Base-by-base conservation (phyloP, 1,140 invertebrate genomes). In the Mesaphorura yosii region DNA sequence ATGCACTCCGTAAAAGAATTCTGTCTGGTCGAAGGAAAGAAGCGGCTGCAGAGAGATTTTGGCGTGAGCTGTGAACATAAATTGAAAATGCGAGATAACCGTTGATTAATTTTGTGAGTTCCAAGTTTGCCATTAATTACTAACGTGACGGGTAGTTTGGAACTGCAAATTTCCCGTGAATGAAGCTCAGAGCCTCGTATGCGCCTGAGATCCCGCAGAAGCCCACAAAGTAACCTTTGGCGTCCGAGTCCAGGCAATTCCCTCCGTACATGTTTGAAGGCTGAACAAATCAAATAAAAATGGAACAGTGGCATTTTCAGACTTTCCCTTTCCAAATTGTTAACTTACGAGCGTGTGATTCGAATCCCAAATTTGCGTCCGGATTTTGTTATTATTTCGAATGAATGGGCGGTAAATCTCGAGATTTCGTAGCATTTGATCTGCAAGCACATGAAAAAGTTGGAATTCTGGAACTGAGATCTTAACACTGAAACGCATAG, bases 191-290 rank as follows among this genome's bases (percentile, higher is more conserved):
- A 3, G 54, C 37, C 25, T 62, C 60, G 34, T 31, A 41, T 15
- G 57, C 57, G 25, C 57, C 60, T 27, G 60, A 62, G 37, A 59
- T 53, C 20, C 60, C 60, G 40, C 60, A 62, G 31, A 51, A 55
- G 28, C 49, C 57, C 26, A 62, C 29, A 22, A 59, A 62, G 6
- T 54, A 57, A 50, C 51, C 59, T 6, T 47, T 3, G 2, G 17
- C 25, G 10, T 57, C 53, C 19, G 12, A 5, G 27, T 50, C 40
- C 19, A 23, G 10, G 37, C 60, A 62, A 12, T 46, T 19, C 2
- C 27, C 25, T 0, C 44, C 44, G 29, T 27, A 46, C 6, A 7
- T 46, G 23, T 46, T 27, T 14, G 23, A 27, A 20, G 44, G 44
- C 44, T 46, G 29, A 23, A 46, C 25, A 46, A 7, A 37, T 12